Evolutionary conservation across 2,888 invertebrate genomes (phyloP).

Genomic region (Cantharis rufa): DNA sequence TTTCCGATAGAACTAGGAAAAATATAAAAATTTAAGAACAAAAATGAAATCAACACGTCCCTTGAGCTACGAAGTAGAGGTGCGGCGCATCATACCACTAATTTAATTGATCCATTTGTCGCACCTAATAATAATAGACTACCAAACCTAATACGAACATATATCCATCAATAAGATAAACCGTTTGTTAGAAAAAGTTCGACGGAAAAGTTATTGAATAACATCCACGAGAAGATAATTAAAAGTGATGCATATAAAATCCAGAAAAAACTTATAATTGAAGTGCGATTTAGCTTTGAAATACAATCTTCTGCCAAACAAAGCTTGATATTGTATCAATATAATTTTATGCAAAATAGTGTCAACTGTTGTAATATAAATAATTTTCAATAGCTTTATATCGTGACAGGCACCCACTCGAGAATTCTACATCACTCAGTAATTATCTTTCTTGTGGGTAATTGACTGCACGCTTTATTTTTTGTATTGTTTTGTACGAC

Average conservation of each 20-base stretch:
- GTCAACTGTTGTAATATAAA: constrained; percentile 13
- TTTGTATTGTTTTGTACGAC: constrained; percentile 23
- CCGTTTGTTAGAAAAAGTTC: constrained; percentile 1
- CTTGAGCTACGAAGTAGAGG: constrained; percentile 25
- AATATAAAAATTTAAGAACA: constrained; percentile 36
- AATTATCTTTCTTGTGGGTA: constrained; percentile 37
- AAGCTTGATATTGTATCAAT: not conserved
- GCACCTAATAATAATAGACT: constrained; percentile 40
- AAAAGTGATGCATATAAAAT: not conserved
- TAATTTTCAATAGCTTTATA: constrained; percentile 26
- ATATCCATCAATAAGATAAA: constrained; percentile 25
- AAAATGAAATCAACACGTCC: constrained; percentile 37
- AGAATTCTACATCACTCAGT: constrained; percentile 12
- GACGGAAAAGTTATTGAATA: not conserved
- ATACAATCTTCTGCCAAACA: not conserved
- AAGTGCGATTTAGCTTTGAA: not conserved
- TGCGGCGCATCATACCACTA: constrained; percentile 43
- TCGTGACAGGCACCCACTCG: constrained; percentile 28
- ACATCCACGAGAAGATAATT: not conserved
- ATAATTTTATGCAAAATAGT: not conserved
- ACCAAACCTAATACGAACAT: constrained; percentile 33
- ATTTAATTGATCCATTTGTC: constrained; percentile 48
- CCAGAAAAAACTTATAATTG: not conserved
- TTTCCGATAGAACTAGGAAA: not conserved
- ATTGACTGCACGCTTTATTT: constrained; percentile 34